Base-by-base conservation (phyloP, 2,888 invertebrate species). In the Dromius quadrimaculatus region DNA sequence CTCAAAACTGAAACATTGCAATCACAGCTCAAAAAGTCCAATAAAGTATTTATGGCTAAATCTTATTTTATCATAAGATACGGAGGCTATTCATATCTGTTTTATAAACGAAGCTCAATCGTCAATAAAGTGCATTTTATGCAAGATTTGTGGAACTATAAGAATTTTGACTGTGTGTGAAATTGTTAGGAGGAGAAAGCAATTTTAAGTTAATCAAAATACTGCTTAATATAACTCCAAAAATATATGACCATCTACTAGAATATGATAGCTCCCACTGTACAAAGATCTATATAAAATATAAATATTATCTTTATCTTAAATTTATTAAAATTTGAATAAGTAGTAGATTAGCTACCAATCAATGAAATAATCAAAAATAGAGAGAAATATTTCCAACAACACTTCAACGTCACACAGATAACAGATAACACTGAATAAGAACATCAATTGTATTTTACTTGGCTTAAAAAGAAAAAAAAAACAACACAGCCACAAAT, bases 21-120 rank as follows among this genome's bases (percentile, higher is more conserved):
- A 68, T 68, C 68, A 68, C 68, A 68, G 68, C 59, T 68, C 59
- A 45, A 68, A 68, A 45, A 68, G 68, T 68, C 68, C 68, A 68
- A 68, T 68, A 68, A 68, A 59, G 6, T 50, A 32, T 65, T 50
- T 68, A 68, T 68, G 68, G 68, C 57, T 68, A 59, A 68, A 36
- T 41, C 68, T 68, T 68, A 68, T 59, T 32, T 68, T 68, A 45
- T 68, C 68, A 68, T 68, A 68, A 68, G 68, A 68, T 65, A 68
- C 28, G 32, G 59, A 68, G 68, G 68, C 59, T 68, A 43, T 68
- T 9, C 15, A 20, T 54, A 28, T 28, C 23, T 28, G 13, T 54
- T 47, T 17, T 47, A 13, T 47, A 20, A 47, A 8, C 6, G 9
- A 47, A 47, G 47, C 47, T 22, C 47, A 47, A 13, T 47, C 11